Evolutionary conservation across 2,888 invertebrate species (phyloP).

Genomic region (Rhimphoctona megacephalus): DNA sequence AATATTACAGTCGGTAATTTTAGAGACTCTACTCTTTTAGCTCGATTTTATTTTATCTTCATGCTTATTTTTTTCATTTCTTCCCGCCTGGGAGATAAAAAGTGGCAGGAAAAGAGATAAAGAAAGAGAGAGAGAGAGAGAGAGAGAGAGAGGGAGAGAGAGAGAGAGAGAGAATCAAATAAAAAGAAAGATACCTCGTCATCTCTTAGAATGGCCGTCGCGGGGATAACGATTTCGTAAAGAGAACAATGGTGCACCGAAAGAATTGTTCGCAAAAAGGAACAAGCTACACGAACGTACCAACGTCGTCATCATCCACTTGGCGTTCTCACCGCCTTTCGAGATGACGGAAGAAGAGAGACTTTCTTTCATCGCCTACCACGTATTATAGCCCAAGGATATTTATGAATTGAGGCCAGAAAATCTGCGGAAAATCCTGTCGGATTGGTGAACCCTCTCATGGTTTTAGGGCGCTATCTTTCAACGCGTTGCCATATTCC

Average conservation of each 20-base stretch:
- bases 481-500: constrained; percentile 20
- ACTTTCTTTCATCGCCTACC: constrained; percentile 72
- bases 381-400: constrained; percentile 75
- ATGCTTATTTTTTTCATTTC: constrained; percentile 23
- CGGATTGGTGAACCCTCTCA: constrained; percentile 40
- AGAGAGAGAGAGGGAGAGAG: background rate
- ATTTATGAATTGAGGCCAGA: constrained; percentile 77
- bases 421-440: constrained; percentile 75
- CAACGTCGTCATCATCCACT: constrained; percentile 46
- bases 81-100: constrained; percentile 11
- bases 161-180: background rate
- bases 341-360: constrained; percentile 40
- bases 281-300: constrained; percentile 15
- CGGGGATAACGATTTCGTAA: constrained; percentile 70
- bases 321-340: constrained; percentile 24
- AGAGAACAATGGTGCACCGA: constrained; percentile 63
- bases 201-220: constrained; percentile 30
- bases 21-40: constrained; percentile 19
- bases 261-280: constrained; percentile 57
- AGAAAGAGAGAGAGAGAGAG: background rate
- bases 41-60: constrained; percentile 35
- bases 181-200: constrained; percentile 5
- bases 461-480: constrained; percentile 45
- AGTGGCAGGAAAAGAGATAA: background rate
- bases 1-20: constrained; percentile 54